Conservation (phyloP, 2,113 vertebrate species). For the Corythornis madagascariensis region DNA sequence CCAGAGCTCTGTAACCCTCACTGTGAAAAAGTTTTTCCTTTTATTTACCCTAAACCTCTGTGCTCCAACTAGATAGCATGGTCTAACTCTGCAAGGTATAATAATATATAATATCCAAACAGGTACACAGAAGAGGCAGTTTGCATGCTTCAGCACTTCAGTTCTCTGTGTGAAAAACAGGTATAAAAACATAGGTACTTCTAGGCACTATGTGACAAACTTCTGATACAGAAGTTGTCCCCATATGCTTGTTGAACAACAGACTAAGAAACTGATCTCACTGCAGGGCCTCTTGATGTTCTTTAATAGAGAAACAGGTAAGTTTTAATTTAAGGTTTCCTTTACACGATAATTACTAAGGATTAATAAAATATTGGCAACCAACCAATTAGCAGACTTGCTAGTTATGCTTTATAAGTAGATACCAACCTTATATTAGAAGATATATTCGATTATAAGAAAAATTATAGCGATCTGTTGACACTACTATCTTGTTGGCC, state of each 20-base stretch:
- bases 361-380: background rate
- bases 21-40: too few species aligned
- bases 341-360: background rate
- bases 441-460: background rate
- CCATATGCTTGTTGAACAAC: background rate
- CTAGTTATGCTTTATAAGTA: background rate
- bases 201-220: background rate
- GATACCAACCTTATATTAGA: background rate
- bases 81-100: background rate
- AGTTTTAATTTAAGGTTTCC: background rate
- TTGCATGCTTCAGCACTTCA: background rate
- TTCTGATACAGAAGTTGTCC: background rate
- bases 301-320: background rate
- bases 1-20: too few species aligned
- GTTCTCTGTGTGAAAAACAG: background rate
- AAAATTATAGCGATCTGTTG: background rate
- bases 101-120: background rate
- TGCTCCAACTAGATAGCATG: too few species aligned
- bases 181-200: background rate
- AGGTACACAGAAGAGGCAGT: background rate
- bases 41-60: too few species aligned
- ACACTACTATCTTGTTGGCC: background rate
- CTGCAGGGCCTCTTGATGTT: background rate
- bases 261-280: background rate
- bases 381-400: background rate